Evolutionary conservation across 1,140 invertebrate genomes (phyloP).

Genomic region (Aleiodes sp.): DNA sequence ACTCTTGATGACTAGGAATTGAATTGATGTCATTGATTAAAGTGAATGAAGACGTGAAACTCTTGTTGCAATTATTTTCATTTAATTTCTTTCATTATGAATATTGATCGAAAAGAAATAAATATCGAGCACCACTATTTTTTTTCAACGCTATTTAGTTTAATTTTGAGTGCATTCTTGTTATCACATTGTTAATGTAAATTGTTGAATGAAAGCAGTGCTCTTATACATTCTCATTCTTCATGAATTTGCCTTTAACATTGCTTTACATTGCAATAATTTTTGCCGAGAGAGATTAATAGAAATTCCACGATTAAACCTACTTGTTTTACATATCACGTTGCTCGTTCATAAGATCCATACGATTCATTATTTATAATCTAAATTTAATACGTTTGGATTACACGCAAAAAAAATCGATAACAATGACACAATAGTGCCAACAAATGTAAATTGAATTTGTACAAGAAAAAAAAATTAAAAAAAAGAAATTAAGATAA

Average conservation of each 20-base stretch:
- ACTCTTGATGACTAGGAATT: no score
- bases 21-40: no score
- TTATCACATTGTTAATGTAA: neutral
- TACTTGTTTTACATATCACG: constrained; percentile 6
- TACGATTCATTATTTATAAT: neutral
- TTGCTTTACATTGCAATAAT: neutral
- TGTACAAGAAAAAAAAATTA: neutral
- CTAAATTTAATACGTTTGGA: neutral
- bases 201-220: no score
- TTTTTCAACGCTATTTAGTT: neutral
- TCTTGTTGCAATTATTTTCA: neutral
- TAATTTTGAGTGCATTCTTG: neutral
- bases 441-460: neutral
- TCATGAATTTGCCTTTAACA: neutral
- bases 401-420: neutral
- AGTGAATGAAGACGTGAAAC: no score
- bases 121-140: neutral
- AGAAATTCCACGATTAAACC: neutral
- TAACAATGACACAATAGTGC: neutral
- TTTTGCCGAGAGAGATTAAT: neutral
- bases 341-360: neutral
- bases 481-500: no score
- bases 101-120: neutral
- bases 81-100: neutral
- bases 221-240: neutral